Conservation (phyloP, 1,140 invertebrate genomes). For the Magallana angulata region DNA sequence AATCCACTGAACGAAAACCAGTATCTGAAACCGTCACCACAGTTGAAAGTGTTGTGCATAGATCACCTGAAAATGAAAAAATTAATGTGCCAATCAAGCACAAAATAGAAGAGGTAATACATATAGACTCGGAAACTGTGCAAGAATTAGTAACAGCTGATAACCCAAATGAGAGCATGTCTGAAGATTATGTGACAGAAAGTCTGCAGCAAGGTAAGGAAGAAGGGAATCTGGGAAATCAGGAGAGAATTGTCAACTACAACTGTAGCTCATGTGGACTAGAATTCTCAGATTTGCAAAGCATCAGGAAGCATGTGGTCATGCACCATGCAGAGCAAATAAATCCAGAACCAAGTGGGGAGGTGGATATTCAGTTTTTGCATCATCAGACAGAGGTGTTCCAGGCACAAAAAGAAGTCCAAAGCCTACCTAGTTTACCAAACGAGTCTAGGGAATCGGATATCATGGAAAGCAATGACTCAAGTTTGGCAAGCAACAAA, state of each 20-base stretch:
- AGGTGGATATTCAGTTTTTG: neutral
- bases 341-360: too few relatives aligned
- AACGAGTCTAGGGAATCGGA: neutral
- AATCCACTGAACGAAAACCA: neutral
- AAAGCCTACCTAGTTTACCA: neutral
- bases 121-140: neutral
- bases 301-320: constrained; percentile 24
- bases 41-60: neutral
- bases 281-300: constrained; percentile 3
- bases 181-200: neutral
- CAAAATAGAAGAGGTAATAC: neutral
- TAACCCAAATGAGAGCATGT: neutral
- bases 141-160: neutral
- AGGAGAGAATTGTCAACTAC: constrained; percentile 26
- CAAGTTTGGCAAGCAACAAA: neutral
- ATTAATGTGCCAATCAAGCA: neutral
- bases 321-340: constrained; percentile 24
- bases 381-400: neutral
- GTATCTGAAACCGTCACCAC: neutral
- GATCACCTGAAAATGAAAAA: neutral
- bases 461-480: neutral
- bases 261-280: constrained; percentile 26
- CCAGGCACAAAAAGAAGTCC: constrained; percentile 2
- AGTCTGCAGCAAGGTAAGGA: neutral
- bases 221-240: neutral